Evolutionary conservation across 2,113 vertebrate genomes (phyloP).

Genomic region (Calidris pugnax): DNA sequence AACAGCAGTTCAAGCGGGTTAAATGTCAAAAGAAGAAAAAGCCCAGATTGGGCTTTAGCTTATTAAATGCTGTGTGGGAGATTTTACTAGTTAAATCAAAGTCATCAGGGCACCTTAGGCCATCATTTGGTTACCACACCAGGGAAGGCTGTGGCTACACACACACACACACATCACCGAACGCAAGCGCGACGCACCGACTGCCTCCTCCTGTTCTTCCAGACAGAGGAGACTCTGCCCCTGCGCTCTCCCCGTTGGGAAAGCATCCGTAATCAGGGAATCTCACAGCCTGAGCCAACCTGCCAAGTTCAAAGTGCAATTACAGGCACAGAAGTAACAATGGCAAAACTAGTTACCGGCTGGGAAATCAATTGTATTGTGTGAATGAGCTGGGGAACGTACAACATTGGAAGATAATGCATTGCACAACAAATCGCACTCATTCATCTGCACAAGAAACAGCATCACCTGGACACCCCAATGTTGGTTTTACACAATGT

Average conservation of each 20-base stretch:
- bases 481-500: fast-evolving
- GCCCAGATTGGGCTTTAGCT: neutral
- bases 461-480: neutral
- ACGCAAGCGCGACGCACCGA: fast-evolving
- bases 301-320: neutral
- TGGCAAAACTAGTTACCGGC: neutral
- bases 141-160: neutral
- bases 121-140: conserved; percentile 4
- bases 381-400: neutral
- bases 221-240: neutral
- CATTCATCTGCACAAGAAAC: neutral
- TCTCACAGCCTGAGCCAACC: neutral
- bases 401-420: neutral
- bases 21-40: neutral
- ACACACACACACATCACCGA: neutral
- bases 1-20: neutral
- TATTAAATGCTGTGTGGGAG: neutral
- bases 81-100: neutral
- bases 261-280: neutral
- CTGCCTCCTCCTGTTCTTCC: conserved; percentile 3
- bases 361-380: neutral
- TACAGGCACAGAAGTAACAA: neutral
- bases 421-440: neutral
- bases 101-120: neutral
- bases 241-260: neutral